phyloP scores from a whole-genome alignment of 1,140 invertebrate genomes.

The Neotoxoptera formosana region DNA sequence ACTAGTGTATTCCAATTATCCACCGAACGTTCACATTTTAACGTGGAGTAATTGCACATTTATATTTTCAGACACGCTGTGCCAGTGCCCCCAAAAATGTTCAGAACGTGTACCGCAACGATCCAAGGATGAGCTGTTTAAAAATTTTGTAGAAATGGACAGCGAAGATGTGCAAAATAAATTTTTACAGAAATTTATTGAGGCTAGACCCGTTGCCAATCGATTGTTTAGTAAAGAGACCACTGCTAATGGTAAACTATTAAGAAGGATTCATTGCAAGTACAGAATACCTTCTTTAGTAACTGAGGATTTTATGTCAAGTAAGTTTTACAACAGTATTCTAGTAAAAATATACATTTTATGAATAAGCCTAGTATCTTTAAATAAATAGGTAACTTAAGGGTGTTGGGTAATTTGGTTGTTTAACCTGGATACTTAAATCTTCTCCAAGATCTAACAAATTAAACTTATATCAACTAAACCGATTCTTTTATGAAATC shows the following conservation, averaged over 20 bases:
- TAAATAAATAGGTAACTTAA: background rate
- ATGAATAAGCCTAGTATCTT: background rate
- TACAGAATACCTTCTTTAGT: conserved; percentile 64
- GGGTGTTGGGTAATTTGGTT: background rate
- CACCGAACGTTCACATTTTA: background rate
- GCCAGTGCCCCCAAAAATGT: conserved; percentile 68
- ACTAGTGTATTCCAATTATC: background rate
- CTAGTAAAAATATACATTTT: background rate
- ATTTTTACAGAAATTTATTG: conserved; percentile 65
- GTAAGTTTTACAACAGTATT: background rate
- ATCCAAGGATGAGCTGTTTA: conserved; percentile 64
- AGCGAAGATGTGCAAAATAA: conserved; percentile 65
- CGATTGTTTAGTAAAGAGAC: conserved; percentile 60
- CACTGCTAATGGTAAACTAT: conserved; percentile 60
- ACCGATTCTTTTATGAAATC: too few species aligned
- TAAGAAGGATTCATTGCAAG: conserved; percentile 66
- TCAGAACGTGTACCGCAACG: conserved; percentile 65
- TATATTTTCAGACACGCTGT: conserved; percentile 65
- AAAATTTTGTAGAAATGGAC: conserved; percentile 65
- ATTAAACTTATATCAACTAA: background rate
- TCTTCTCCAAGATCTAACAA: background rate
- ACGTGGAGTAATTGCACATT: background rate
- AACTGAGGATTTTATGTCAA: conserved; percentile 27
- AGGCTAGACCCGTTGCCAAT: conserved; percentile 63
- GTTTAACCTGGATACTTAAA: background rate